Base-by-base conservation (phyloP, 2,113 vertebrate species). In the Onychostoma macrolepis region DNA sequence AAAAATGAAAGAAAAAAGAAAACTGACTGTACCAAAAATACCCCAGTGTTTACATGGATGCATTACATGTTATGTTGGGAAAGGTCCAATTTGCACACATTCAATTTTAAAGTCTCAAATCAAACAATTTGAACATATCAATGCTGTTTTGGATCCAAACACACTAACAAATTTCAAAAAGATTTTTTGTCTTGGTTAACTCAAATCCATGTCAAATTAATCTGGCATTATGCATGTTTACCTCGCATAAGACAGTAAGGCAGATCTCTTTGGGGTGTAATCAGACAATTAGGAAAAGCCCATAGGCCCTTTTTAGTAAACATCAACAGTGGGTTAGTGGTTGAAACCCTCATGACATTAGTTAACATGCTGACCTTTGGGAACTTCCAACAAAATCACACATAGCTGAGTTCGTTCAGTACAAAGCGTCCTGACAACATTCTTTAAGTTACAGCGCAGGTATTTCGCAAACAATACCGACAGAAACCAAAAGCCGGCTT, bases 401-500 rank as follows among this genome's bases (percentile, higher is more conserved):
- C 28, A 38, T 13, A 11, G 13, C 26, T 30, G 43, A 69, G 63
- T 4, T 12, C 1, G 28, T 38, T 38, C 17, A 26, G 58, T 45
- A 21, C n/a, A 13, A 48, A n/a, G 67, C 36, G 7, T 74, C n/a
- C n/a, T 58, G 71, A 67, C 58, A 33, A 80, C 63, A 84, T 88
- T 82, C 21, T 84, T 79, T 9, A 84, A 89, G 69, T 38, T 41
- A 69, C 58, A 69, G 50, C 15, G 11, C 43, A 41, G 74, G 53
- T 72, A 58, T 28, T 82, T 15, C 6, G 2, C 63, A 76, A 75
- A 65, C 67, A 76, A 81, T 12, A 77, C 30, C 36, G 4, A 80
- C 53, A 50, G 65, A 86, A 76, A 89, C 80, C 67, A 56, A 83
- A 86, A 86, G 41, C 67, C 65, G 28, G 3, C 30, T 33, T 41